A percentile compares a stretch with the other conserved stretches of the same genome.
Conservation (phyloP, 2,797 vertebrate genomes). For the Psittacula echo region DNA sequence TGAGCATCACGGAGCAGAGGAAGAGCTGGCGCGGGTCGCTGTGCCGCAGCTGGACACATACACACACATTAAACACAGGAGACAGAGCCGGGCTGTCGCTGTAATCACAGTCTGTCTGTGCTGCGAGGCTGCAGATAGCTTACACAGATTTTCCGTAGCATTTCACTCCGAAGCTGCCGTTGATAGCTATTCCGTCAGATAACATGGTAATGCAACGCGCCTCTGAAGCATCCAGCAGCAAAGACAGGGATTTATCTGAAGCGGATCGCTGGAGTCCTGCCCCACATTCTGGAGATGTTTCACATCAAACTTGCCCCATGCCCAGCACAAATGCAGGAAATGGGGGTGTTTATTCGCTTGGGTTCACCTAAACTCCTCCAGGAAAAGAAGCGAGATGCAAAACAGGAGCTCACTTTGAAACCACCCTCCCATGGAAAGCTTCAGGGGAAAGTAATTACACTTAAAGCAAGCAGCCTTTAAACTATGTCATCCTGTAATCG, state of each 20-base stretch:
- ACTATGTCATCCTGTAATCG: background rate
- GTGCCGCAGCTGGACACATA: background rate
- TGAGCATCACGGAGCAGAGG: background rate
- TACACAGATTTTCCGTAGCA: constrained; percentile 46
- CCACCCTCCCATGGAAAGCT: constrained; percentile 13
- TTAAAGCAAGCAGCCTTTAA: constrained; percentile 4
- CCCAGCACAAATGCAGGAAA: background rate
- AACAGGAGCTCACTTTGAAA: constrained; percentile 44
- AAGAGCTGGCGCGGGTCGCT: background rate
- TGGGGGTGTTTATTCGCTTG: background rate
- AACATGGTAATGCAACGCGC: constrained; percentile 25
- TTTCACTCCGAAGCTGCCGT: constrained; percentile 35
- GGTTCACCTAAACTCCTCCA: constrained; percentile 8
- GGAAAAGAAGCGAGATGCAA: constrained; percentile 15
- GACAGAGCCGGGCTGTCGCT: background rate
- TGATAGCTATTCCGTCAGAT: constrained; percentile 69
- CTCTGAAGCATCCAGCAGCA: background rate
- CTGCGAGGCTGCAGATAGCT: constrained; percentile 45
- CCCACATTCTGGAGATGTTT: background rate
- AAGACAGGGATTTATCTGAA: constrained; percentile 12
- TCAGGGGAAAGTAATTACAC: constrained; percentile 16
- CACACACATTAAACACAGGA: rapidly evolving
- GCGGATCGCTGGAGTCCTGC: constrained; percentile 14
- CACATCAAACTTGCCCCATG: background rate
- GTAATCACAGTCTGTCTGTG: background rate